phyloP scores from a whole-genome alignment of 2,113 vertebrate genomes.

The Sus scrofa region T2T-Sscrofa CM000812.6:8512001-8512500 shows the following conservation, averaged over 20 bases:
- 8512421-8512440: too few relatives aligned
- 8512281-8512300: background rate
- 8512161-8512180: rapidly evolving
- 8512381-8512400: background rate
- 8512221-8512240: background rate
- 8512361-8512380: background rate
- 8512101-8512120: background rate
- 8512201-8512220: background rate
- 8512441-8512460: background rate
- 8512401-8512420: background rate
- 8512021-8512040: background rate
- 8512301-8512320: rapidly evolving
- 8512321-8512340: background rate
- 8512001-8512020: background rate
- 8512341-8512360: background rate
- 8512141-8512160: background rate
- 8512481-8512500: background rate
- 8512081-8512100: background rate
- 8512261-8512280: background rate
- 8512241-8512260: rapidly evolving
- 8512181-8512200: background rate
- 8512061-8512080: background rate
- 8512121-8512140: background rate
- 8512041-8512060: background rate
- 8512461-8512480: background rate